Evolutionary conservation across 2,113 vertebrate species (phyloP).

Genomic region (Poicephalus gulielmi): DNA sequence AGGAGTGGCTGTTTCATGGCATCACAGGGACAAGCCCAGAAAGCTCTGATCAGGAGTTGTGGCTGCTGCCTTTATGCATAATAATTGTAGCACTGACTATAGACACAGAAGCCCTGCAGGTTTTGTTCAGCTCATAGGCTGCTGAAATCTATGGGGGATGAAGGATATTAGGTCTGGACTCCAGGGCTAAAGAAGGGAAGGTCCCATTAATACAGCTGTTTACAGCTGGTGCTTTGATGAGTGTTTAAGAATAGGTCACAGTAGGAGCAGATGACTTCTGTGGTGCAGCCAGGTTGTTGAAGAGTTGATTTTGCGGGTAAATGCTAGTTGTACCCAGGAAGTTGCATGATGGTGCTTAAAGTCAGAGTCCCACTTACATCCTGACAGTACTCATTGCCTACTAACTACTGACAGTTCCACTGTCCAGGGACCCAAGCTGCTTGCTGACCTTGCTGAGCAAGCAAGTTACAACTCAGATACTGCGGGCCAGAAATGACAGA

Average conservation of each 20-base stretch:
- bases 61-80: not conserved
- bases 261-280: not conserved
- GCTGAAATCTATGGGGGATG: not conserved
- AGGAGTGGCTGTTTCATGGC: not conserved
- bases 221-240: not conserved
- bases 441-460: not conserved
- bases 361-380: not conserved
- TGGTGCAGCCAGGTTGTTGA: not conserved
- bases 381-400: not conserved
- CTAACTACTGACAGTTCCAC: not conserved
- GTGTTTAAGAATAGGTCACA: not conserved
- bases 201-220: not conserved
- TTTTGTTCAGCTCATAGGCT: not conserved
- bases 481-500: not conserved
- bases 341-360: not conserved
- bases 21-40: not conserved
- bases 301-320: not conserved
- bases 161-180: not conserved
- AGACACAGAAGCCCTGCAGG: not conserved
- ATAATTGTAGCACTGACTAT: not conserved
- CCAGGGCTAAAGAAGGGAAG: not conserved
- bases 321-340: not conserved
- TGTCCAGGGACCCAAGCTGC: not conserved
- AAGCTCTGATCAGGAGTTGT: not conserved
- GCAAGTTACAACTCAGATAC: not conserved